Percentiles rank a stretch among this genome's conserved stretches.
These are phyloP conservation scores for Noctuana brunneofusca DNA, from an alignment of 2,888 invertebrate species.

Conservation along the genomic window DNA sequence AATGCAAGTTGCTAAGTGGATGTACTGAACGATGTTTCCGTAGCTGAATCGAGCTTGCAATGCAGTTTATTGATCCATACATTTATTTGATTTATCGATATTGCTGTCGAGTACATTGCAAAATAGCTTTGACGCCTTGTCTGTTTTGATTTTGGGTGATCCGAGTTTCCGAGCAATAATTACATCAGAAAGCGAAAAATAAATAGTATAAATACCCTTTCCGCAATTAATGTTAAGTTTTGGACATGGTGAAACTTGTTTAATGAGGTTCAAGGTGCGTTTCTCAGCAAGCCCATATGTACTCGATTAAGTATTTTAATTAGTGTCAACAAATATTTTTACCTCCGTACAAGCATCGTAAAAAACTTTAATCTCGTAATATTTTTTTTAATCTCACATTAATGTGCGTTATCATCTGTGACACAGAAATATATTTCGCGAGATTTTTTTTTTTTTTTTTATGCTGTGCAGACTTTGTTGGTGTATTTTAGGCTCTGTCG, in stretches of 20 bases:
- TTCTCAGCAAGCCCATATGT: constrained; percentile 14
- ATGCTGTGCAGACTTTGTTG: constrained; percentile 11
- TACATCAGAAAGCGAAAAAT: too few species aligned
- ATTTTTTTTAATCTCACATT: constrained; percentile 23
- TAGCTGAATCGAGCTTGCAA: constrained; percentile 5
- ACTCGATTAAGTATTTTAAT: constrained; percentile 28
- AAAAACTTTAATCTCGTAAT: constrained; percentile 26
- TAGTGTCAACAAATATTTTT: constrained; percentile 24
- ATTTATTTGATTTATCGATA: constrained; percentile 27
- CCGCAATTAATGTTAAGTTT: constrained; percentile 11
- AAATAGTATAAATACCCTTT: constrained; percentile 2
- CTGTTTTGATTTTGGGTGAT: too few species aligned
- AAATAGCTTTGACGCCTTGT: constrained; percentile 1
- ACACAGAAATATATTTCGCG: constrained; percentile 24
- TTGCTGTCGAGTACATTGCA: not conserved
- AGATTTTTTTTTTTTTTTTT: constrained; percentile 24
- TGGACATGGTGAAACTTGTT: constrained; percentile 15
- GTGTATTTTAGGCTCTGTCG: constrained; percentile 27
- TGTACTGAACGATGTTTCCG: constrained; percentile 23
- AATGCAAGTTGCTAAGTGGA: constrained; percentile 34
- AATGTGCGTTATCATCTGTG: constrained; percentile 29
- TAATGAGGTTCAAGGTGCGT: constrained; percentile 29
- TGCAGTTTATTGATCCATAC: constrained; percentile 19
- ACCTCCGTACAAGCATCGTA: constrained; percentile 11
- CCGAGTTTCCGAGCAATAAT: too few species aligned